Evolutionary conservation across 2,888 invertebrate genomes (phyloP).

Genomic region (Tridacna crocea): DNA sequence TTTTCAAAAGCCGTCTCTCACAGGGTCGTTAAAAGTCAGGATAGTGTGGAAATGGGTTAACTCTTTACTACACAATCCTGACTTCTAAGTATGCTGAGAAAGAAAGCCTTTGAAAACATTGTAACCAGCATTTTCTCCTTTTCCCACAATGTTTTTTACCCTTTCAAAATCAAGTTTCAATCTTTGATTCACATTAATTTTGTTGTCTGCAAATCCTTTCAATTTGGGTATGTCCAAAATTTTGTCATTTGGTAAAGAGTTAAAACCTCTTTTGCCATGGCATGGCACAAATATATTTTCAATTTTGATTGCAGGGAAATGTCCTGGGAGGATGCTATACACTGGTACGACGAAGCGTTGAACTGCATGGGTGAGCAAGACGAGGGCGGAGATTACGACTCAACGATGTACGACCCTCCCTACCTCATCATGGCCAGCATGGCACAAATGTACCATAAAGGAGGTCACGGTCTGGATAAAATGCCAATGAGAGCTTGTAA

Average conservation of each 20-base stretch:
- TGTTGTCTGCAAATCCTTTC: background rate
- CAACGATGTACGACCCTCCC: conserved; percentile 84
- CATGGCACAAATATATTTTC: background rate
- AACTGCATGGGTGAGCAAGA: conserved; percentile 78
- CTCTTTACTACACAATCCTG: background rate
- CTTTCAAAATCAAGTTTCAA: background rate
- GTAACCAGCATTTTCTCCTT: background rate
- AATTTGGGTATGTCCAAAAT: no score
- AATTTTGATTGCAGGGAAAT: conserved; percentile 71
- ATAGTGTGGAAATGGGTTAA: background rate
- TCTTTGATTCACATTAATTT: background rate
- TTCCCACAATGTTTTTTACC: background rate
- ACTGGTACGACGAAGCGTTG: conserved; percentile 84
- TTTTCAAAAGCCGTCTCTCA: background rate
- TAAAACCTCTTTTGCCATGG: background rate
- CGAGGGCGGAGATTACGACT: conserved; percentile 82
- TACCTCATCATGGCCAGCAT: conserved; percentile 85
- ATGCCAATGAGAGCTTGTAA: conserved; percentile 85
- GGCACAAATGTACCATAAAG: conserved; percentile 85
- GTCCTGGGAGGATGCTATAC: conserved; percentile 83
- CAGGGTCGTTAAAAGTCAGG: no score
- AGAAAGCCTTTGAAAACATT: background rate
- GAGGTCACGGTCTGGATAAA: conserved; percentile 84
- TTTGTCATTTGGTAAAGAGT: background rate
- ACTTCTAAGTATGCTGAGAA: background rate